These are phyloP conservation scores for Bradypus variegatus DNA, from an alignment of 2,797 vertebrate genomes.

Conservation along the genomic window DNA sequence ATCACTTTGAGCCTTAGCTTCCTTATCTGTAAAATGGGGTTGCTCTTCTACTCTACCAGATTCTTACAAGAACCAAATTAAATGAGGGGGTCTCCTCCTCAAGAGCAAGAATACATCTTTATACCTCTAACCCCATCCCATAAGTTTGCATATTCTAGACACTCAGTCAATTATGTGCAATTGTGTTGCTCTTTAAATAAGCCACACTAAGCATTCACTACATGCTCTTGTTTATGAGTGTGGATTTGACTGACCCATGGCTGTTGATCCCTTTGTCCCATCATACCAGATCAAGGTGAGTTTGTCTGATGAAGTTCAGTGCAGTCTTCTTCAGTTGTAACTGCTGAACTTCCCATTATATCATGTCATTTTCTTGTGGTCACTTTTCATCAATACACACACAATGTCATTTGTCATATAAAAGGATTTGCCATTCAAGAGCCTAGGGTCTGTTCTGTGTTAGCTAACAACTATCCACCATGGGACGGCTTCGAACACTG, in stretches of 20 bases:
- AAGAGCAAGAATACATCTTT: not conserved
- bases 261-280: constrained; percentile 30
- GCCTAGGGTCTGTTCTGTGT: constrained; percentile 63
- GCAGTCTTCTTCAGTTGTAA: constrained; percentile 57
- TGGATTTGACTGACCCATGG: constrained; percentile 23
- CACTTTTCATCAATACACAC: constrained; percentile 37
- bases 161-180: not conserved
- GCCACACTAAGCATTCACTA: not conserved
- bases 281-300: constrained; percentile 49
- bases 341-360: constrained; percentile 18
- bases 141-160: not conserved
- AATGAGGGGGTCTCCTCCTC: constrained; percentile 15
- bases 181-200: constrained; percentile 40
- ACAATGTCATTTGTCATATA: constrained; percentile 51
- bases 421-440: constrained; percentile 56
- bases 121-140: not conserved
- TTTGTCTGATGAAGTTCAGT: constrained; percentile 60
- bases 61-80: not conserved
- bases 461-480: constrained; percentile 49
- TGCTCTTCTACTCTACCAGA: not conserved
- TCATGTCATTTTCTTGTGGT: constrained; percentile 36
- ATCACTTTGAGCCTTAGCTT: not conserved
- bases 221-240: not conserved
- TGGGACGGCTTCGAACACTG: constrained; percentile 41
- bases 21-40: not conserved